Percentiles rank a stretch among this genome's conserved stretches.
These are phyloP conservation scores for Campoplex nolae DNA, from an alignment of 2,888 invertebrate genomes.

Conservation along the genomic window DNA sequence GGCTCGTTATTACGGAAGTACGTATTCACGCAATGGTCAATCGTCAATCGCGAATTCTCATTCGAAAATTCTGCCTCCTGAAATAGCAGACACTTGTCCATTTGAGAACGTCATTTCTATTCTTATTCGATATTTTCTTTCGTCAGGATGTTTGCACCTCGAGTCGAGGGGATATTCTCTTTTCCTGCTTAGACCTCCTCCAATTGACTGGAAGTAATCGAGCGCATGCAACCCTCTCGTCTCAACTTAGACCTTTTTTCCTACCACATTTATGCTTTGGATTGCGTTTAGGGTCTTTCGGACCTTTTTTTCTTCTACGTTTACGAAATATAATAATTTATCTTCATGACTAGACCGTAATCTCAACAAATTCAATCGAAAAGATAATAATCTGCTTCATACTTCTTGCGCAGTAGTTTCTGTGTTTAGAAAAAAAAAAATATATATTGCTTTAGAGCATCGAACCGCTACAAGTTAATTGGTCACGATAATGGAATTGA, in stretches of 20 bases:
- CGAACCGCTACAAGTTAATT: background rate
- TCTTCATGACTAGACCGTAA: background rate
- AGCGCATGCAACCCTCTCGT: slow-evolving; percentile 1
- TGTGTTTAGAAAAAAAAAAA: background rate
- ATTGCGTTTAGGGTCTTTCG: too few species aligned
- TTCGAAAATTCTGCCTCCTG: slow-evolving; percentile 3
- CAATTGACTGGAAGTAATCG: slow-evolving; percentile 32
- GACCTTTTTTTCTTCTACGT: background rate
- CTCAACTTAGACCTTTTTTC: background rate
- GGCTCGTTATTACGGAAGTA: background rate
- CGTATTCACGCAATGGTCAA: background rate
- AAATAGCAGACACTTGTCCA: slow-evolving; percentile 23
- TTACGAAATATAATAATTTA: background rate
- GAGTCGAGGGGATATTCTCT: slow-evolving; percentile 35
- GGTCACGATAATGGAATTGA: background rate
- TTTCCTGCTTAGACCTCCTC: slow-evolving; percentile 48
- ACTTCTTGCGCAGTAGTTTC: background rate
- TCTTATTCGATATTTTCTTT: slow-evolving; percentile 47
- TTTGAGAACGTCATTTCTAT: slow-evolving; percentile 48
- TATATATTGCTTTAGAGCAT: background rate
- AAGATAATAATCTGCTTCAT: background rate
- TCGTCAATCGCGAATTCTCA: background rate
- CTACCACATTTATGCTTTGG: background rate
- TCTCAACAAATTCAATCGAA: background rate
- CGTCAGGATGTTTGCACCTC: slow-evolving; percentile 42